Base-by-base conservation (phyloP, 2,888 invertebrate species). In the Tuta absoluta region DNA sequence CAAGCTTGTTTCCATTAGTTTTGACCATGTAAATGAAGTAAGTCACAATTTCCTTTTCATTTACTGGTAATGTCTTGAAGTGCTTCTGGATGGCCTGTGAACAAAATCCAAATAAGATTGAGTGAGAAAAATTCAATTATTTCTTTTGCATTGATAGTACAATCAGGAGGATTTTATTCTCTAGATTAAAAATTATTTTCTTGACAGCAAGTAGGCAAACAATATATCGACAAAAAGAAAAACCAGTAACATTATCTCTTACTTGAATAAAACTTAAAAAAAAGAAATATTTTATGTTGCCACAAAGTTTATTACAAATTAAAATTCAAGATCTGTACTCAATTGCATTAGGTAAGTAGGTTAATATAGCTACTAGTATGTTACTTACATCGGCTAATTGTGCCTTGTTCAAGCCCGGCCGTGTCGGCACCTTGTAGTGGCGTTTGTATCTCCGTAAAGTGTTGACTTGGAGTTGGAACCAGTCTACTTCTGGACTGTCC, bases 11-110 rank as follows among this genome's bases (percentile, higher is more conserved):
- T 70, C 95, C 95, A 85, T 98, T 97, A 62, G 97, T 97, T 91
- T 98, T 98, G 3, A 98, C 97, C 92, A 97, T 98, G 84, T 98
- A 98, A 77, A 99, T 97, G 84, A 99, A 99, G 82, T 96, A 98
- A 60, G 98, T 97, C 68, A 98, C 93, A 59, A 97, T 96, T 86
- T 99, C 98, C 84, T 98, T 99, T 85, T 99, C 98, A 77, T 96
- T 95, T 14, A 99, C 97, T 49, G 97, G 97, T 85, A 99, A 96
- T 66, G 97, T 95, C 88, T 97, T 97, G 90, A 99, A 99, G 89
- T 99, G 99, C 84, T 98, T 96, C 93, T 97, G 96, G 63, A 99
- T 93, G 63, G 96, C 95, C 98, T 98, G 93, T 28, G 94, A 95
- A 67, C 71, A 81, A 75, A 79, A 69, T 11, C 24, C n/a, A 28